Base-by-base conservation (phyloP, 2,797 vertebrate genomes). In the Sebastes itinus region DNA sequence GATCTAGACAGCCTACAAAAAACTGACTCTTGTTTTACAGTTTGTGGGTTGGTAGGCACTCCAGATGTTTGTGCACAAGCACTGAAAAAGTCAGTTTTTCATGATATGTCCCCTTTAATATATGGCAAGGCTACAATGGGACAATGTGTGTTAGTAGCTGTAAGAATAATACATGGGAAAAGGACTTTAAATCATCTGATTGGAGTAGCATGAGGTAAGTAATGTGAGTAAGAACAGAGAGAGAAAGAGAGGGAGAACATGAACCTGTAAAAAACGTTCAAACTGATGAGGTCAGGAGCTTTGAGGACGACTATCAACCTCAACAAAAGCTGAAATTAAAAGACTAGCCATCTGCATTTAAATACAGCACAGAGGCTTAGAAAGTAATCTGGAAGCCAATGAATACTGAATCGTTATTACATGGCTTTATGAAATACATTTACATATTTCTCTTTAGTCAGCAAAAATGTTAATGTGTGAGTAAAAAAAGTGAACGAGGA, bases 321-420 rank as follows among this genome's bases (percentile, higher is more conserved):
- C 54, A 27, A 75, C 32, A 78, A 84, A 78, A 77, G 61, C 49
- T 30, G 33, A 83, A 84, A 76, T 76, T 27, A 83, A 81, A 35
- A 61, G 46, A 65, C 38, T 22, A 71, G 20, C 22, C 12, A 33
- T 54, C 30, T n/a, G 28, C 42, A 13, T 59, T 75, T 55, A 63
- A 75, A 56, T 65, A 58, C 30, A 69, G 70, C 54, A 77, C 5
- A 49, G 49, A 7, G 65, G 13, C 42, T 78, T 80, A 59, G 58
- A 69, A 55, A 54, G 13, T 59, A 68, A 65, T 78, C 33, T 54
- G 7, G 20, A 70, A 78, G 23, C 60, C 68, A 70, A 35, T 64
- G 28, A 69, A 67, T 54, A 71, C 18, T 82, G 16, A 56, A 68
- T 61, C 28, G 12, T 60, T 42, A 77, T 72, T 62, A 55, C 27